These are phyloP conservation scores for Balearica regulorum DNA, from an alignment of 2,797 vertebrate species.

Conservation along the genomic window DNA sequence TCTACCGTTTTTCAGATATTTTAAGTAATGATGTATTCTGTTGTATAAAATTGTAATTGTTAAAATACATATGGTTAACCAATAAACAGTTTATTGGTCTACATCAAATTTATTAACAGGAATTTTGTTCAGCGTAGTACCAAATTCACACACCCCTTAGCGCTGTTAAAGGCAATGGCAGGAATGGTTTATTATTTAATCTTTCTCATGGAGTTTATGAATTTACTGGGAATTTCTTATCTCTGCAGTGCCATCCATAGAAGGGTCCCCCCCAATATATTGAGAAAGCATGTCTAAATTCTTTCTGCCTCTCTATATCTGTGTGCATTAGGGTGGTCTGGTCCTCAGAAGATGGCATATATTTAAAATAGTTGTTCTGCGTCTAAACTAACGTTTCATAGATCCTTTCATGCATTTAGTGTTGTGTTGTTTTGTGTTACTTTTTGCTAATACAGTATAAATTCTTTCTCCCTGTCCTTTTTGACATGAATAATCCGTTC, in stretches of 20 bases:
- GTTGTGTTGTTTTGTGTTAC: not conserved
- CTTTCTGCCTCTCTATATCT: not conserved
- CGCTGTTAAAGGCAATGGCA: not conserved
- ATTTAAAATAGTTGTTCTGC: not conserved
- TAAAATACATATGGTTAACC: not conserved
- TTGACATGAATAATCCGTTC: not conserved
- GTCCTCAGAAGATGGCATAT: not conserved
- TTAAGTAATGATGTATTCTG: not conserved
- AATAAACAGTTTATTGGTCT: not conserved
- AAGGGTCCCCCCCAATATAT: not conserved
- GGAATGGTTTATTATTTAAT: not conserved
- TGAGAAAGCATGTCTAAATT: not conserved
- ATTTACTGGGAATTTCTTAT: not conserved
- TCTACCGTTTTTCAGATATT: conserved; percentile 25
- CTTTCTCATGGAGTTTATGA: not conserved
- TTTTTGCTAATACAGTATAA: not conserved
- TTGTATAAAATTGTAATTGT: not conserved
- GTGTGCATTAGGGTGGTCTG: not conserved
- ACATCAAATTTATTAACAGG: not conserved
- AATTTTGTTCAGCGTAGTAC: not conserved
- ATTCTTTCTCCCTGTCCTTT: not conserved
- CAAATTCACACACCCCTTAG: not conserved
- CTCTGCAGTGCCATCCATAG: not conserved
- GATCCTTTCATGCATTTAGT: not conserved
- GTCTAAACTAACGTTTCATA: not conserved